Conservation (phyloP, 1,140 invertebrate genomes). For the Varroa destructor region DNA sequence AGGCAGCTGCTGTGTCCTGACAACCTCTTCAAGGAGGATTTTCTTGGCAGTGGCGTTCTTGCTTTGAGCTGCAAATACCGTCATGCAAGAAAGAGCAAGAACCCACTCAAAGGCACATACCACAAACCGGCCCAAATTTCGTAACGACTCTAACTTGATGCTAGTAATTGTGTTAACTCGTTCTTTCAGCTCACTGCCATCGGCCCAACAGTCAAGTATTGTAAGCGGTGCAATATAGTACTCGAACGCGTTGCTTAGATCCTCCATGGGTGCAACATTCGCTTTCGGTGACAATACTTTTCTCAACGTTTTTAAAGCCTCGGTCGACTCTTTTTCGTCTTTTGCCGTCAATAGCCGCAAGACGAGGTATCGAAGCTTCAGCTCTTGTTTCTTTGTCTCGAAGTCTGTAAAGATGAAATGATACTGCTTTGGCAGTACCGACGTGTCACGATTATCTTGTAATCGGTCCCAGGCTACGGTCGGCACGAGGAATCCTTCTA, state of each 20-base stretch:
- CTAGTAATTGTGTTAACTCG: too few relatives aligned
- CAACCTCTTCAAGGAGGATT: not conserved
- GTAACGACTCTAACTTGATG: too few relatives aligned
- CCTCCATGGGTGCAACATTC: not conserved
- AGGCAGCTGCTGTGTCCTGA: conserved; percentile 1
- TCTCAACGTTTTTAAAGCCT: not conserved
- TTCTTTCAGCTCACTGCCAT: too few relatives aligned
- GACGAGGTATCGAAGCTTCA: conserved; percentile 6
- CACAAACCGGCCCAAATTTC: too few relatives aligned
- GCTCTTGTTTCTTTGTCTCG: conserved; percentile 16
- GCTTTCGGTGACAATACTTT: not conserved
- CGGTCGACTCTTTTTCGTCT: not conserved
- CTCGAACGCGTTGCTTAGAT: conserved; percentile 16
- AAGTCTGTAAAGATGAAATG: conserved; percentile 11
- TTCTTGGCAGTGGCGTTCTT: conserved; percentile 24
- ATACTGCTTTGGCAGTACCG: conserved; percentile 11
- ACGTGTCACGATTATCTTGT: conserved; percentile 9
- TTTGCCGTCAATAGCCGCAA: conserved; percentile 2
- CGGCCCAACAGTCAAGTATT: too few relatives aligned
- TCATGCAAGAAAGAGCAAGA: conserved; percentile 10
- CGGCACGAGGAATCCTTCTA: not conserved
- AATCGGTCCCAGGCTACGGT: conserved; percentile 1
- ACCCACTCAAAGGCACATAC: conserved; percentile 1
- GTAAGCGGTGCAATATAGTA: not conserved
- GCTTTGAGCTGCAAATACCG: conserved; percentile 2